Base-by-base conservation (phyloP, 1,140 invertebrate species). In the Ctenoplectra terminalis region DNA sequence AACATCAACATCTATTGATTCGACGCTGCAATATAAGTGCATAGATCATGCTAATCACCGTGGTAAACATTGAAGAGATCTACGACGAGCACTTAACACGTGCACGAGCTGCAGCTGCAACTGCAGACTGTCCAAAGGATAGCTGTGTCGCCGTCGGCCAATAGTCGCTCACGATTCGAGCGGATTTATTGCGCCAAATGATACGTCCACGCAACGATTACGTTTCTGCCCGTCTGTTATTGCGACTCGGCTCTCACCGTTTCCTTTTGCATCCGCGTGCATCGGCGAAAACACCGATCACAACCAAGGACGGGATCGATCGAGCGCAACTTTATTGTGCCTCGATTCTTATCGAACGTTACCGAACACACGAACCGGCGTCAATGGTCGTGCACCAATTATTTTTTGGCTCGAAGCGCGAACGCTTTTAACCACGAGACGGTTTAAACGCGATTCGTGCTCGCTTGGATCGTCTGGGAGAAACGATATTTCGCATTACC, bases 151-250 rank as follows among this genome's bases (percentile, higher is more conserved):
- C 74, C 74, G n/a, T 77, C 20, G 74, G 74, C 74, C 74, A 77
- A 77, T 69, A 34, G 26, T 46, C 64, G 74, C 23, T 69, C 74
- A 54, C 63, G 74, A 77, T 77, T 31, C 73, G 23, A 50, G 74
- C 64, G 37, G 74, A 77, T 77, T 77, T 77, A 77, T 77, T 77
- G 74, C 50, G 50, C 50, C 74, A 77, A 77, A 77, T 77, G 74
- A 77, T 77, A 77, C 74, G 74, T 77, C 50, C 74, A 77, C 74
- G 74, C 74, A 77, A 77, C 63, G 74, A 56, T 76, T 69, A 69
- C 74, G 50, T 69, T 46, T 69, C 50, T 46, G 50, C 26, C 9
- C 63, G 48, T 43, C 26, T 26, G 50, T 56, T 56, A 43, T 56
- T 69, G 50, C 63, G n/a, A n/a, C 29, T 52, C n/a, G n/a, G 4